Conservation (phyloP, 2,113 vertebrate genomes). For the Tyto alba region DNA sequence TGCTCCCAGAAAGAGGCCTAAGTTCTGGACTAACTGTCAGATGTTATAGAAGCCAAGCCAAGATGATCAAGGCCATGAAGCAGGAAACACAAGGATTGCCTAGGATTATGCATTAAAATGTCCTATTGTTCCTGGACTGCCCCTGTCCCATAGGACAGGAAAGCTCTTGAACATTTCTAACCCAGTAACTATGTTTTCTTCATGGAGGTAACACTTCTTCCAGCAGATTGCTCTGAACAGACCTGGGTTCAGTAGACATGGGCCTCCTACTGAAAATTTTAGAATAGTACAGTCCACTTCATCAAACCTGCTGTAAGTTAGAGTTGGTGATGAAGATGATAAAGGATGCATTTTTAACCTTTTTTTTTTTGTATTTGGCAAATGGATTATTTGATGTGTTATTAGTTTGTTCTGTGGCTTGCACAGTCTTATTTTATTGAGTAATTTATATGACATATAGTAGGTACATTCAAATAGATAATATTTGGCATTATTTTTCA, state of each 20-base stretch:
- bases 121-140: not conserved
- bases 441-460: constrained; percentile 26
- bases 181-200: not conserved
- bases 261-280: not conserved
- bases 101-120: not conserved
- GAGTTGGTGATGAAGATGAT: not conserved
- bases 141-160: not conserved
- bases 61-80: not conserved
- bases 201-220: not conserved
- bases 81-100: not conserved
- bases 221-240: not conserved
- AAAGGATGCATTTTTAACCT: not conserved
- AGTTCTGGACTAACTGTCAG: not conserved
- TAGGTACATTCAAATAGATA: not conserved
- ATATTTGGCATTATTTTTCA: constrained; percentile 1
- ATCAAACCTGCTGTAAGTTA: not conserved
- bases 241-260: not conserved
- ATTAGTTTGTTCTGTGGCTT: constrained; percentile 4
- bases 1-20: not conserved
- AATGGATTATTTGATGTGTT: not conserved
- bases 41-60: not conserved
- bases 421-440: not conserved
- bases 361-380: not conserved
- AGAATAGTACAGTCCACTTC: not conserved
- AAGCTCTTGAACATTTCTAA: not conserved